Base-by-base conservation (phyloP, 2,888 invertebrate genomes). In the Protonemura montana region DNA sequence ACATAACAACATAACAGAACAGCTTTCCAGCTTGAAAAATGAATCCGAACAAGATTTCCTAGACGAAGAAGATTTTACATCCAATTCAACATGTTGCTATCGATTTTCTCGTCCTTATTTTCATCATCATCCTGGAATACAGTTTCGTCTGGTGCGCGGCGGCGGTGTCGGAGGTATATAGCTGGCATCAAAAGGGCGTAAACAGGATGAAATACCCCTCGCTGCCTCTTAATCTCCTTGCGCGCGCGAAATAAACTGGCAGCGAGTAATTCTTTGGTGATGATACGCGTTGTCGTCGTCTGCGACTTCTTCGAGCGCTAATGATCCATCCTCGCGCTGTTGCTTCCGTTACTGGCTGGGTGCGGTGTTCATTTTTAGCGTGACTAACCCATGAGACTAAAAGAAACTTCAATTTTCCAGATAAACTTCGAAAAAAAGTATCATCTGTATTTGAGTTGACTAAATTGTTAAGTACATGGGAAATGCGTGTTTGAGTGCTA, bases 31-130 rank as follows among this genome's bases (percentile, higher is more conserved):
- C 59, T 59, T 59, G 59, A 59, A 59, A 59, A 59, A 59, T 59
- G 59, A 59, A 59, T 59, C 59, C 13, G 59, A 59, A 59, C 59
- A 59, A 59, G 16, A 59, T 59, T 59, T 10, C 16, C 59, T 59
- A 21, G 59, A 59, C 13, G 59, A 10, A 7, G 41, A 41, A 59
- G 59, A 59, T 59, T 59, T 59, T 13, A 21, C 59, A 59, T 21
- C 59, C 59, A 59, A 59, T 59, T 59, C 59, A 59, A 59, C 59
- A 59, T 59, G 59, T 59, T 59, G 59, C 21, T 59, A 59, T 59
- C 59, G 59, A 59, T 59, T 59, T 59, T 59, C 59, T 59, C 59
- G 16, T 59, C 59, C 59, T 59, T 21, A 59, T 59, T 59, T 59
- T 21, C 59, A 59, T 13, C 59, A 21, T 59, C 59, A 2, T 59